These are phyloP conservation scores for Sebastes matsubarae DNA, from an alignment of 2,797 vertebrate genomes.

Conservation along the genomic window DNA sequence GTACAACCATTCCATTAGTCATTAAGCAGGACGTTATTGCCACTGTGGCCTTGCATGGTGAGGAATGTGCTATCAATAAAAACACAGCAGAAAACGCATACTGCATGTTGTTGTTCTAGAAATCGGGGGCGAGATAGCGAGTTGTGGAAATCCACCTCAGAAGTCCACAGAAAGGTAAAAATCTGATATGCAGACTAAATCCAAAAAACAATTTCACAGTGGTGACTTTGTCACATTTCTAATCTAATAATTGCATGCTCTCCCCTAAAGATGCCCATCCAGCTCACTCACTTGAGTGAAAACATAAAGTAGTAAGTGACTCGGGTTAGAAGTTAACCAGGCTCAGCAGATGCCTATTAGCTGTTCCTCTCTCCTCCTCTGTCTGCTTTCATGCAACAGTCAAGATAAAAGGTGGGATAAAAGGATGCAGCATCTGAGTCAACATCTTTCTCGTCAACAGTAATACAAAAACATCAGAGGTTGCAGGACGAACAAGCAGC, in stretches of 20 bases:
- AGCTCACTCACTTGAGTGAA: slow-evolving; percentile 44
- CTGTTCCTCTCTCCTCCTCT: slow-evolving; percentile 47
- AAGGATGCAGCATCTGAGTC: slow-evolving; percentile 69
- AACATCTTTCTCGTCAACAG: slow-evolving; percentile 70
- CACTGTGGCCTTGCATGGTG: slow-evolving; percentile 36
- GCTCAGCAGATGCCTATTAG: slow-evolving; percentile 71
- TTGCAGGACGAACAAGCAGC: slow-evolving; percentile 63
- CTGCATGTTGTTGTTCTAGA: slow-evolving; percentile 38
- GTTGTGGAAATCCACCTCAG: slow-evolving; percentile 24
- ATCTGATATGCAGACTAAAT: slow-evolving; percentile 61
- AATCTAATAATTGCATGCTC: slow-evolving; percentile 64
- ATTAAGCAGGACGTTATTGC: slow-evolving; percentile 48
- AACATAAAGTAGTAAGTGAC: slow-evolving; percentile 59
- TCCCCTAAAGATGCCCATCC: slow-evolving; percentile 49
- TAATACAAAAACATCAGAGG: slow-evolving; percentile 70
- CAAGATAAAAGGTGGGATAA: slow-evolving; percentile 74
- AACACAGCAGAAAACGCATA: slow-evolving; percentile 8
- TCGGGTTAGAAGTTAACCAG: slow-evolving; percentile 68
- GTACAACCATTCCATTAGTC: slow-evolving; percentile 47
- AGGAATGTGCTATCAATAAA: slow-evolving; percentile 41
- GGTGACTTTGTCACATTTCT: slow-evolving; percentile 63
- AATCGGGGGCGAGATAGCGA: slow-evolving; percentile 10
- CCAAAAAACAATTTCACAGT: slow-evolving; percentile 74
- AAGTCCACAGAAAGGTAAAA: slow-evolving; percentile 47
- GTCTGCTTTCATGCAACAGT: slow-evolving; percentile 68